Conservation (phyloP, 2,113 vertebrate genomes). For the Calonectris borealis region DNA sequence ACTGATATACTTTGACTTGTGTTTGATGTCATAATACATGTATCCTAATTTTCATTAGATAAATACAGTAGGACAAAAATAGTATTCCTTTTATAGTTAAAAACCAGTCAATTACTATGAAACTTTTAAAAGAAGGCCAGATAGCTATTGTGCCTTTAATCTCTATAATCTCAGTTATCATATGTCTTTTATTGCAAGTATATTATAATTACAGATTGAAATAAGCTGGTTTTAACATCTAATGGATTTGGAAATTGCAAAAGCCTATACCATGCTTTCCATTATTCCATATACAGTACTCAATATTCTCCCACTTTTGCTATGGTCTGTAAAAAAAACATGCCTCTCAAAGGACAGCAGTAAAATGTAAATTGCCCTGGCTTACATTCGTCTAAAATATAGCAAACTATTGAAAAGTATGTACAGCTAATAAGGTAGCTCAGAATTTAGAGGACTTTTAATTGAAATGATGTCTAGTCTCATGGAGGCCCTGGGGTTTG, state of each 20-base stretch:
- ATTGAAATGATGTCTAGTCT: not conserved
- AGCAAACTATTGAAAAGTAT: not conserved
- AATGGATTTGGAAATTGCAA: not conserved
- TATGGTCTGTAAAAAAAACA: not conserved
- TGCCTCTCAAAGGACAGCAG: not conserved
- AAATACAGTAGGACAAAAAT: not conserved
- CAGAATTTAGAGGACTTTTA: not conserved
- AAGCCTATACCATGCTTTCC: not conserved
- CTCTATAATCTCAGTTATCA: not conserved
- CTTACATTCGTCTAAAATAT: not conserved
- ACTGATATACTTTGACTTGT: not conserved
- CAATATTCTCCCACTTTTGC: not conserved
- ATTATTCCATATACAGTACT: not conserved
- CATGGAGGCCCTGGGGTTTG: not conserved
- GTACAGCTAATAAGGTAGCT: not conserved
- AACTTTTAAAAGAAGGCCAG: not conserved
- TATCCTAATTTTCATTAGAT: not conserved
- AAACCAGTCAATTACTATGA: not conserved
- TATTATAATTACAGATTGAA: not conserved
- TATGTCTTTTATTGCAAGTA: not conserved
- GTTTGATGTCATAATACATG: not conserved
- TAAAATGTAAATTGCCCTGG: not conserved
- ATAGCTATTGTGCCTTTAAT: not conserved
- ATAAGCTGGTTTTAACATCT: not conserved
- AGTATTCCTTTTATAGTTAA: not conserved